Evolutionary conservation across 2,888 invertebrate genomes (phyloP), one percentile per base, ranked within the genome.

Genomic region (Caenorhabditis sp.): DNA sequence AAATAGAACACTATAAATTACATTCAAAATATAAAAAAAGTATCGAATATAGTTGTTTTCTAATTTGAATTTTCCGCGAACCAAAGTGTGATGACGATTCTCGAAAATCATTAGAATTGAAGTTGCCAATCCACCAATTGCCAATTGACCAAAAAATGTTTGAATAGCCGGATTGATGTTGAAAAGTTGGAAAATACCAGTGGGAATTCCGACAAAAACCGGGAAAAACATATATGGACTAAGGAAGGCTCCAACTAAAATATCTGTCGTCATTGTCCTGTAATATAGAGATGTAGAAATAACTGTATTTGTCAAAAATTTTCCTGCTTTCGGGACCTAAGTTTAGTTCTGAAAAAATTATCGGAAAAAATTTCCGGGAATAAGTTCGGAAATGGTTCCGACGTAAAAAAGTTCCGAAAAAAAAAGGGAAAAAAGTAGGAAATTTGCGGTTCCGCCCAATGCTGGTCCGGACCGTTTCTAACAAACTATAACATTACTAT

Each of bases 201-300:
- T 62, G 14, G 62, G 57, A 37, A 71, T 66, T 49, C 70, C 70
- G 63, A 66, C 70, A 23, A 71, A 63, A 19, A 71, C 62, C 50
- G 70, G 70, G 36, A 71, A 71, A 53, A 71, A 71, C 66, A 66
- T 66, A 59, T 71, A 71, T n/a, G 70, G 70, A 27, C 59, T 66
- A n/a, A 71, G 50, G 27, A 66, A 61, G 51, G 59, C 66, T 21
- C 62, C 66, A 51, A 71, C 62, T 57, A 70, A 66, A 43, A 70
- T 43, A n/a, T 70, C 70, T 3, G 65, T 58, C 3, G 65, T 50
- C 17, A 70, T 58, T 58, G 70, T 70, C 70, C 70, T 70, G 62
- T 2, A 64, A 61, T 26, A 10, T 12, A 36, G 5, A 36, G 5
- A 12, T 36, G 36, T n/a, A n/a, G n/a, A n/a, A n/a, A n/a, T n/a